These are phyloP conservation scores for Lepidothrix coronata DNA, from an alignment of 2,113 vertebrate species.

Conservation along the genomic window DNA sequence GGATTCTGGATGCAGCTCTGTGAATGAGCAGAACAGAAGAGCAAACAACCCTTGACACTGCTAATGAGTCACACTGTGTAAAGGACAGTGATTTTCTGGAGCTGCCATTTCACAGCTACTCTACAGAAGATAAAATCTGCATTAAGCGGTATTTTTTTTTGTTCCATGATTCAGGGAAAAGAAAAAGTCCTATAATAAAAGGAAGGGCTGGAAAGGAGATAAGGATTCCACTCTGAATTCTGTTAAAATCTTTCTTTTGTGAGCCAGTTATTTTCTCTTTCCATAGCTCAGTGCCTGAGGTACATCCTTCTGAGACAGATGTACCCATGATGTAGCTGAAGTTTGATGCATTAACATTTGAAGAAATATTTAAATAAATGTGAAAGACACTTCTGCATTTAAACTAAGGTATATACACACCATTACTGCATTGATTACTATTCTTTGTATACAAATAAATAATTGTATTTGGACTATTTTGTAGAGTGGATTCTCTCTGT, in stretches of 20 bases:
- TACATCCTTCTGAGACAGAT: not conserved
- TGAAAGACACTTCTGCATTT: not conserved
- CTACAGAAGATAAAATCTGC: not conserved
- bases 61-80: not conserved
- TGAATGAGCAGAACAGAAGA: not conserved
- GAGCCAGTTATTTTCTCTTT: not conserved
- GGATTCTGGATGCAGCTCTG: not conserved
- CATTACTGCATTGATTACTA: not conserved
- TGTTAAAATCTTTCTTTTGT: not conserved
- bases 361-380: not conserved
- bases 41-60: not conserved
- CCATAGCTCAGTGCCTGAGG: not conserved
- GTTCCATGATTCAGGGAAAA: not conserved
- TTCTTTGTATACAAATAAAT: not conserved
- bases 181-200: not conserved
- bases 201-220: not conserved
- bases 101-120: not conserved
- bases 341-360: not conserved
- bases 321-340: not conserved
- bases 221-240: not conserved
- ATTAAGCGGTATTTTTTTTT: not conserved
- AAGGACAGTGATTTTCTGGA: not conserved
- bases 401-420: not conserved
- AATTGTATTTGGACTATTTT: not conserved
- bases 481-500: not conserved